A percentile compares a stretch with the other conserved stretches of the same genome.
These are phyloP conservation scores for Aleadryas rufinucha DNA, from an alignment of 2,113 vertebrate species.

Conservation along the genomic window DNA sequence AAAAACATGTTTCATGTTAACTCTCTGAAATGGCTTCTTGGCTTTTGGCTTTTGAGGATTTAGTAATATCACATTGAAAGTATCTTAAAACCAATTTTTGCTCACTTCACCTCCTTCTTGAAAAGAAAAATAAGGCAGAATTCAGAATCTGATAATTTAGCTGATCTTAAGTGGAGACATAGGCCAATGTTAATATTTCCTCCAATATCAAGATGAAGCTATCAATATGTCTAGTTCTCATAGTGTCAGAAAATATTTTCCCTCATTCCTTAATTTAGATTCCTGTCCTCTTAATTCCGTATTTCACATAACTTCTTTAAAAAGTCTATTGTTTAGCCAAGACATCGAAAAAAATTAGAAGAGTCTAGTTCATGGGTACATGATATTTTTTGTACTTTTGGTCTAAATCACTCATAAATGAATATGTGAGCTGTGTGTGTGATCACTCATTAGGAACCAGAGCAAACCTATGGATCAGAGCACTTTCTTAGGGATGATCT, in stretches of 20 bases:
- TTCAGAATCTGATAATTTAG: neutral
- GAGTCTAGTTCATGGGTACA: neutral
- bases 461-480: neutral
- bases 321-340: neutral
- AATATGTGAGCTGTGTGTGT: neutral
- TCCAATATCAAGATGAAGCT: neutral
- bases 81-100: neutral
- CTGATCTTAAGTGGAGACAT: neutral
- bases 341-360: neutral
- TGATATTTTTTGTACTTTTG: neutral
- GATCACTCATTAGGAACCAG: neutral
- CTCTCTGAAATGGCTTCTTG: neutral
- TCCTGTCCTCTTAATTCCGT: neutral
- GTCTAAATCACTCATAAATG: neutral
- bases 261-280: neutral
- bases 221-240: neutral
- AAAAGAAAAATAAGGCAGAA: neutral
- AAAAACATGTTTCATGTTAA: neutral
- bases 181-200: neutral
- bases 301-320: neutral
- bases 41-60: neutral
- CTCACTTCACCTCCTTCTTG: neutral
- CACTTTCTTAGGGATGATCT: neutral
- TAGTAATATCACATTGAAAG: neutral
- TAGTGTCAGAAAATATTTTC: neutral